These are phyloP conservation scores for Seira musarum DNA, from an alignment of 2,888 invertebrate species.

Conservation along the genomic window DNA sequence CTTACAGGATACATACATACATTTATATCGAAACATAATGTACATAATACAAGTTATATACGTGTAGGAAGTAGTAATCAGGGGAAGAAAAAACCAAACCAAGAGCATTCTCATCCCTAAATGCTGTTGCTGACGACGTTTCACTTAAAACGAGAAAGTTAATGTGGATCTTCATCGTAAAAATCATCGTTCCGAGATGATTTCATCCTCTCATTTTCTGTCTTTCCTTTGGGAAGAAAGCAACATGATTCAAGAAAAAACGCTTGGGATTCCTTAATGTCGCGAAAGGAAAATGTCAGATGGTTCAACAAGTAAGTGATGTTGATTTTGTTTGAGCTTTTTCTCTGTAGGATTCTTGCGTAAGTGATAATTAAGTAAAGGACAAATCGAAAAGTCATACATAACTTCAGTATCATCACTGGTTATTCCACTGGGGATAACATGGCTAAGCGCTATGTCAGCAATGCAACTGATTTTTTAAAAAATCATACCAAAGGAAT, in stretches of 20 bases:
- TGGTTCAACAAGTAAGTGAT: slow-evolving; percentile 53
- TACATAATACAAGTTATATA: too few species aligned
- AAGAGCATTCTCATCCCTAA: too few species aligned
- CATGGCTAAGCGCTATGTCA: too few species aligned
- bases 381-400: too few species aligned
- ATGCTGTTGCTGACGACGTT: slow-evolving; percentile 51
- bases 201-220: slow-evolving; percentile 47
- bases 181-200: slow-evolving; percentile 61
- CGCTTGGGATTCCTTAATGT: slow-evolving; percentile 34
- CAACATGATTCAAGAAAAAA: slow-evolving; percentile 42
- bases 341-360: too few species aligned
- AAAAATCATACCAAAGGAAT: too few species aligned
- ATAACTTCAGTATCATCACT: too few species aligned
- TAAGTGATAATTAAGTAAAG: too few species aligned
- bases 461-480: too few species aligned
- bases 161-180: slow-evolving; percentile 55
- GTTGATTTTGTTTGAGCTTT: neutral
- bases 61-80: neutral
- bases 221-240: slow-evolving; percentile 47
- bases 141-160: slow-evolving; percentile 38
- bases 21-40: too few species aligned
- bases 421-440: too few species aligned
- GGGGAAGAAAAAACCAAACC: slow-evolving; percentile 13
- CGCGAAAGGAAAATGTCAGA: slow-evolving; percentile 30
- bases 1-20: too few species aligned